These are phyloP conservation scores for Candidula unifasciata DNA, from an alignment of 2,888 invertebrate genomes.

Conservation along the genomic window DNA sequence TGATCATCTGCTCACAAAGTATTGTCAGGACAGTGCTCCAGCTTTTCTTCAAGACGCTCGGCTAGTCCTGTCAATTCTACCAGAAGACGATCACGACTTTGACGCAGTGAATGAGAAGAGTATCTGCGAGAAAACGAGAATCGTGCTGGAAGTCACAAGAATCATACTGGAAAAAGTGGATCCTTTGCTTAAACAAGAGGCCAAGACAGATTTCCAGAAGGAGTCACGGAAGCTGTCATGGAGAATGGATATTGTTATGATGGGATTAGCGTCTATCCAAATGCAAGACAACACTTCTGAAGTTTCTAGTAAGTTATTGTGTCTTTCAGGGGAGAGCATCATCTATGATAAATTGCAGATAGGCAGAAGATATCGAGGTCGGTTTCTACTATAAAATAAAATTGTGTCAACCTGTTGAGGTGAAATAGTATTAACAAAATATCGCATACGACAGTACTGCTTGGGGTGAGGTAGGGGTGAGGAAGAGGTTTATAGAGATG, in stretches of 20 bases:
- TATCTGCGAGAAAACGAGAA: not conserved
- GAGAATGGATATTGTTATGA: not conserved
- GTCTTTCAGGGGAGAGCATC: no score
- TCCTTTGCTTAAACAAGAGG: not conserved
- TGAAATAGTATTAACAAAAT: no score
- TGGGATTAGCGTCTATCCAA: slow-evolving; percentile 20
- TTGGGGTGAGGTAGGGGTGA: no score
- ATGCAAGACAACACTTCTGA: not conserved
- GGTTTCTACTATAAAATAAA: no score
- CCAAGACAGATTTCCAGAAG: not conserved
- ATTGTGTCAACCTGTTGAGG: no score
- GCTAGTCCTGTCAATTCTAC: not conserved
- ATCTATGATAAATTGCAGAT: no score
- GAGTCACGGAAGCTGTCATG: not conserved
- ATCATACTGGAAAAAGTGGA: not conserved
- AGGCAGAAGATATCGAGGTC: no score
- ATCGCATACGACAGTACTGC: no score
- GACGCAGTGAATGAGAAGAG: not conserved
- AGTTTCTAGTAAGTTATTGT: not conserved
- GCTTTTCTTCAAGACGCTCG: not conserved
- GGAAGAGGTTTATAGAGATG: no score
- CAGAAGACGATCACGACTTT: not conserved
- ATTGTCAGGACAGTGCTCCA: not conserved
- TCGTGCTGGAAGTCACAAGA: not conserved
- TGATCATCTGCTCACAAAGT: not conserved